These are phyloP conservation scores for Aspidiotus destructor DNA, from an alignment of 2,888 invertebrate species.

Conservation along the genomic window DNA sequence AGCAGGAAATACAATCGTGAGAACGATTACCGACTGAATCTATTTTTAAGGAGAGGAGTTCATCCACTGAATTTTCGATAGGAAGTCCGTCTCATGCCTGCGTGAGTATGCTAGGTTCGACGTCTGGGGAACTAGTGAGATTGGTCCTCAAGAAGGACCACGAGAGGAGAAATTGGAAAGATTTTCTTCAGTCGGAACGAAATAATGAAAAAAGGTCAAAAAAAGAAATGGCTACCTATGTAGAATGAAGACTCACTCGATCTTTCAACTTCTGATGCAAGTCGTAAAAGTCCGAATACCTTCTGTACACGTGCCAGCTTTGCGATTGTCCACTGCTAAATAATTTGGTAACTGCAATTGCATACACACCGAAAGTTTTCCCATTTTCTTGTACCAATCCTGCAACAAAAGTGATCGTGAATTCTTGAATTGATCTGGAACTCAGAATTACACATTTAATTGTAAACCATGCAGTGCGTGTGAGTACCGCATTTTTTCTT, in stretches of 20 bases:
- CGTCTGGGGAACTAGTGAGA: no score
- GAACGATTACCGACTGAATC: no score
- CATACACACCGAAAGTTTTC: constrained; percentile 79
- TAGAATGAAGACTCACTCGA: constrained; percentile 44
- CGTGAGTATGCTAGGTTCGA: no score
- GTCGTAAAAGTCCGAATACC: constrained; percentile 91
- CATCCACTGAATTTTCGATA: no score
- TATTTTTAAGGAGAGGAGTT: no score
- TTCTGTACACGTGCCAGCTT: constrained; percentile 81
- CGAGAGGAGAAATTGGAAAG: background rate
- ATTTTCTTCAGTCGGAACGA: background rate
- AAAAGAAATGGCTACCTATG: background rate
- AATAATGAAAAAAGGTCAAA: constrained; percentile 13
- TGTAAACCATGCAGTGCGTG: no score
- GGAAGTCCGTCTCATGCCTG: no score
- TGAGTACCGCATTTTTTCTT: no score
- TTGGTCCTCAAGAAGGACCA: no score
- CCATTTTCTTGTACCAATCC: constrained; percentile 74
- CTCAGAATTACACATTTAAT: no score
- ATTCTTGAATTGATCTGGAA: no score
- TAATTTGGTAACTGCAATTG: constrained; percentile 64
- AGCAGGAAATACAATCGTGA: no score
- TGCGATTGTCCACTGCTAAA: constrained; percentile 56
- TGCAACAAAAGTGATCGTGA: constrained; percentile 40
- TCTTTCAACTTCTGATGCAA: constrained; percentile 72